Percentiles rank a stretch among this genome's conserved stretches.
phyloP scores from a whole-genome alignment of 2,797 vertebrate species.

The Poliocrania exsul region DNA sequence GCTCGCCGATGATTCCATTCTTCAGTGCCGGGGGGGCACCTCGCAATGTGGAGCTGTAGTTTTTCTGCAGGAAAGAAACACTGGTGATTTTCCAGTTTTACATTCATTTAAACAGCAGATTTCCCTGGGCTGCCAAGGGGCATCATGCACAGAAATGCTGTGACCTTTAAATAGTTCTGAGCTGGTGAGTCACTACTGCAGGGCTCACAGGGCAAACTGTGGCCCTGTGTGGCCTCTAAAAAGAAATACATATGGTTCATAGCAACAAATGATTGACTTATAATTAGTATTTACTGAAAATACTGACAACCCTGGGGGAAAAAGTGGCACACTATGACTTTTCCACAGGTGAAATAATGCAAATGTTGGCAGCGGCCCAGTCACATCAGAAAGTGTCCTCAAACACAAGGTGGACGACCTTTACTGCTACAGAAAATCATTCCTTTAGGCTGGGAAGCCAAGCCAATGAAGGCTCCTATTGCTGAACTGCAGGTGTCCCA shows the following conservation, averaged over 20 bases:
- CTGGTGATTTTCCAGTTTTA: neutral
- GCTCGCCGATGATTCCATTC: conserved; percentile 82
- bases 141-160: neutral
- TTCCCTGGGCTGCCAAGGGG: neutral
- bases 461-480: neutral
- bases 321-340: neutral
- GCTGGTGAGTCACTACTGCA: neutral
- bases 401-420: neutral
- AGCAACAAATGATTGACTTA: neutral
- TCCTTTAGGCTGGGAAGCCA: neutral
- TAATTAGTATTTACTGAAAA: neutral
- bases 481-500: neutral
- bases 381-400: neutral
- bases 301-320: neutral
- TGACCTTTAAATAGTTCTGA: neutral
- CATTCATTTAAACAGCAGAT: neutral
- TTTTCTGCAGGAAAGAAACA: conserved; percentile 79
- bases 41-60: conserved; percentile 89
- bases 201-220: neutral
- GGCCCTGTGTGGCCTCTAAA: neutral
- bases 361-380: neutral
- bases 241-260: neutral
- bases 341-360: neutral
- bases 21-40: conserved; percentile 80
- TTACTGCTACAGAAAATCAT: neutral